Evolutionary conservation across 2,797 vertebrate species (phyloP), one percentile per base, ranked within the genome.

Genomic region (Cuculus canorus): DNA sequence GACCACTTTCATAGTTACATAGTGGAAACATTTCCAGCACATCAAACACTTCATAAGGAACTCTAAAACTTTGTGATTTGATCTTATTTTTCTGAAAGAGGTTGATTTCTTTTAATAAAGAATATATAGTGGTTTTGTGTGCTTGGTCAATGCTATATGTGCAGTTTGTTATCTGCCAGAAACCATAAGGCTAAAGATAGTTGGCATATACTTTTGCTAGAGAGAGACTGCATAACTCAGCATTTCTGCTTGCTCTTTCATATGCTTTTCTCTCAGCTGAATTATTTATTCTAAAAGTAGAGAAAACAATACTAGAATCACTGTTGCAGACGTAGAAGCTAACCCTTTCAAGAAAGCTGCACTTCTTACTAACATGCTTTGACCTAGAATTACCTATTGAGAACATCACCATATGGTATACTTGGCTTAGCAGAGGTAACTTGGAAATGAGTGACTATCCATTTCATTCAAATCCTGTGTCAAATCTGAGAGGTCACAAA

Each of bases 1-100:
- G 24, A 45, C 17, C 54, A 9, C 27, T 73, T 85, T 63, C 48
- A 13, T 27, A 5, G 19, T 19, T 61, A 10, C 0, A 0, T 6
- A 30, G 16, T 57, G 7, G 14, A 88, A 92, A 81, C 0, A 35
- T 43, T 88, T 88, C 35, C 59, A 82, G 19, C 47, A 13, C 16
- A 65, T 5, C 6, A 50, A 79, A 69, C 27, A 37, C 5, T 41
- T 71, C 5, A 53, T 2, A 22, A 3, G 5, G 4, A 59, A 4
- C 19, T 59, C 16, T 65, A 65, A 75, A 90, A 35, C 10, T 41
- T 41, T 52, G 7, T 73, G 7, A 5, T 86, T 75, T 76, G 15
- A 66, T n/a, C 7, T 5, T 69, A 25, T 6, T 69, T 61, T 84
- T 63, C 63, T 82, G 30, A 84, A 84, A 65, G 19, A 4, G 7